phyloP scores from a whole-genome alignment of 2,888 invertebrate species.

The Drosophila subsilvestris region DNA sequence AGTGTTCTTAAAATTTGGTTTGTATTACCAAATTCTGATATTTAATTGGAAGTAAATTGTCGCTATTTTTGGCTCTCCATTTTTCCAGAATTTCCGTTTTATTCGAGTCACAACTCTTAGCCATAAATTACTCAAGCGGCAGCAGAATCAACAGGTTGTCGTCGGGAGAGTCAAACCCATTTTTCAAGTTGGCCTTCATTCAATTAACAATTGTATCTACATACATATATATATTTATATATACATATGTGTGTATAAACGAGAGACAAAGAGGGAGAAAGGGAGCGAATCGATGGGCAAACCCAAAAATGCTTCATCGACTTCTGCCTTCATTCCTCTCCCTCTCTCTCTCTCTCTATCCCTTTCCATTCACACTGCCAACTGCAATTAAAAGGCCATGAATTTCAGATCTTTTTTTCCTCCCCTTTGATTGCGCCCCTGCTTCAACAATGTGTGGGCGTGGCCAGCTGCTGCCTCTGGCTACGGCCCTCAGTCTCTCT shows the following conservation, averaged over 20 bases:
- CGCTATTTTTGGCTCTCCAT: background rate
- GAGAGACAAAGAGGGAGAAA: constrained; percentile 33
- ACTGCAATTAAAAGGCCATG: constrained; percentile 80
- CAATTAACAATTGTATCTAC: constrained; percentile 76
- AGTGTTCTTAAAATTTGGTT: background rate
- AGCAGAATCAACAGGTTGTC: constrained; percentile 65
- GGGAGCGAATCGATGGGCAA: constrained; percentile 14
- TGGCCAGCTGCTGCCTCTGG: constrained; percentile 22
- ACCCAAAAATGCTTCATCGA: constrained; percentile 18
- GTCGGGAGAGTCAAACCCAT: constrained; percentile 56
- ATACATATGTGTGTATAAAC: constrained; percentile 6
- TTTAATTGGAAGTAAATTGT: background rate
- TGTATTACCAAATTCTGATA: background rate
- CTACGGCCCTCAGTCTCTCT: constrained; percentile 6
- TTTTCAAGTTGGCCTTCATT: constrained; percentile 71
- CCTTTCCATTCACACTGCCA: constrained; percentile 66
- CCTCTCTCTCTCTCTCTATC: background rate
- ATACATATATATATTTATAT: constrained; percentile 35
- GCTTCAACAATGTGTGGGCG: constrained; percentile 42
- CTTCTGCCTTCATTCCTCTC: background rate
- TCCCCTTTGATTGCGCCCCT: constrained; percentile 11
- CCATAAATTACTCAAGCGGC: constrained; percentile 45
- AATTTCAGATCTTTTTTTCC: constrained; percentile 56
- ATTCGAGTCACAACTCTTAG: constrained; percentile 8
- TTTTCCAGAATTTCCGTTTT: background rate